Base-by-base conservation (phyloP, 2,888 invertebrate genomes). In the Anodontia alba region DNA sequence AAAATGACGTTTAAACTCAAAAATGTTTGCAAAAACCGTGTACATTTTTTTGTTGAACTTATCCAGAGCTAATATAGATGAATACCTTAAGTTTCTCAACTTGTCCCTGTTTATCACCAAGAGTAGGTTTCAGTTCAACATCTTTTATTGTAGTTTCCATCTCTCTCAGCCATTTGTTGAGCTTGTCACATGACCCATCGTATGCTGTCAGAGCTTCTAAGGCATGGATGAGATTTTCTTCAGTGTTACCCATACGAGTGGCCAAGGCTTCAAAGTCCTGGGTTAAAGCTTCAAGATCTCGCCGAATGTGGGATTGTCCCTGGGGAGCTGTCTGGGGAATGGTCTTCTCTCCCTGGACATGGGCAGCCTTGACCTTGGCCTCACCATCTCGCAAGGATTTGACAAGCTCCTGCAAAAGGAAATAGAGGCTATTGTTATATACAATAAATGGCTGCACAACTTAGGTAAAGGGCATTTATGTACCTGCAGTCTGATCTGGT, bases 271-370 rank as follows among this genome's bases (percentile, higher is more conserved):
- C 98, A 98, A 98, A 99, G 70, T 97, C 95, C 0, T 96, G 96
- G 89, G 98, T 96, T 73, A 99, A 95, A 79, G 96, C 96, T 31
- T 92, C 92, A 68, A 99, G 95, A 93, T 98, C 98, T 92, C 98
- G 97, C n/a, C 98, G 96, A 76, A 99, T 97, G 12, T 97, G 96
- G 95, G 98, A 98, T 90, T 98, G 96, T 1, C 99, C 99, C 91
- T 98, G 98, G 0, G 98, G 97, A 73, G 98, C 98, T 0, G 99
- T 99, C 91, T 98, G 98, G 0, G 97, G 96, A 91, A 98, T 98
- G 0, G 98, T 95, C 93, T 97, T 98, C 95, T 99, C 98, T 0
- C 98, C 98, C 62, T 97, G 96, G 89, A 97, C 97, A 26, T 98
- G 96, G 0, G 98, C 96, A 70, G 96, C 96, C 93, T 98, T 98